Conservation (phyloP, 92 coral and sea anemone genomes). For the Zoanthus gigantus region DNA sequence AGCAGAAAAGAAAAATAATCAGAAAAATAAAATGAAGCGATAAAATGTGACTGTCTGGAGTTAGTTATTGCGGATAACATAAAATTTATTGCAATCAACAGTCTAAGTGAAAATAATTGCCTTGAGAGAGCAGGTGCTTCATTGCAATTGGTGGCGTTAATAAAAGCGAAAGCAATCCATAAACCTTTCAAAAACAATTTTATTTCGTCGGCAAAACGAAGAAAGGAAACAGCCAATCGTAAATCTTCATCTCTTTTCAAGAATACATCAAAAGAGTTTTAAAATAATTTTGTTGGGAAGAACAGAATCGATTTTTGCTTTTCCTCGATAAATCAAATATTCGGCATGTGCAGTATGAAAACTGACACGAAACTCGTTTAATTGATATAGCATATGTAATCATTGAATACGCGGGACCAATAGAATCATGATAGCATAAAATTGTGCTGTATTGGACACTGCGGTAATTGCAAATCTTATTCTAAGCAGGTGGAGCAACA, state of each 20-base stretch:
- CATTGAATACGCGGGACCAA: background rate
- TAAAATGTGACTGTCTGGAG: background rate
- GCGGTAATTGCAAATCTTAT: background rate
- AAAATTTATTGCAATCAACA: background rate
- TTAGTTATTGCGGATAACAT: background rate
- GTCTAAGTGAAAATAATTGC: background rate
- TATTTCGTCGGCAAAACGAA: background rate
- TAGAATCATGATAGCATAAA: background rate
- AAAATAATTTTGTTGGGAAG: background rate
- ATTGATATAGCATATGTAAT: background rate
- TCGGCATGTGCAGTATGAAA: background rate
- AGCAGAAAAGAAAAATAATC: background rate
- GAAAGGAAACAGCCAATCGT: background rate
- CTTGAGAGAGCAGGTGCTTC: slow-evolving; percentile 25
- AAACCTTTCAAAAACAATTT: slow-evolving; percentile 32
- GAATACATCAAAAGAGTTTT: background rate
- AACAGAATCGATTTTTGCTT: background rate
- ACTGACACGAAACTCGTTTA: background rate
- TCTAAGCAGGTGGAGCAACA: background rate
- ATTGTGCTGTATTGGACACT: background rate
- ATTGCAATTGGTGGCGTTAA: background rate
- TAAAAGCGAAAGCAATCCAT: slow-evolving; percentile 8
- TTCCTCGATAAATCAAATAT: background rate
- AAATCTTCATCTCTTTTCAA: background rate
- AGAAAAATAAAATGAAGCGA: background rate